A percentile compares a stretch with the other conserved stretches of the same genome.
Conservation (phyloP, 2,888 invertebrate species). For the Drosophila eohydei region DNA sequence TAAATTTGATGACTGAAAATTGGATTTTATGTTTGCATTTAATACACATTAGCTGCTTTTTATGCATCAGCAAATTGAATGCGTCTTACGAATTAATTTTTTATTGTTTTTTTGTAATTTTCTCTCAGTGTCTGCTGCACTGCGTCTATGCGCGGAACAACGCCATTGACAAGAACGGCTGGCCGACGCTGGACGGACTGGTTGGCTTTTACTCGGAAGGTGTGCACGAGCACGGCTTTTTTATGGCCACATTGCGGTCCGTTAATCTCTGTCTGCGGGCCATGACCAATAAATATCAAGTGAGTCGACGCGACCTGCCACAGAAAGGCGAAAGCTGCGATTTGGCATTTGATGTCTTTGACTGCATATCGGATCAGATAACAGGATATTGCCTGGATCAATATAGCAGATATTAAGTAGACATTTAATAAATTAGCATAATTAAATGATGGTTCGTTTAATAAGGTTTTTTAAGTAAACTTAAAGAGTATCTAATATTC, state of each 20-base stretch:
- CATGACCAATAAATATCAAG: slow-evolving; percentile 80
- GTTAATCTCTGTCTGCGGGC: slow-evolving; percentile 88
- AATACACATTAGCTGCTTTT: slow-evolving; percentile 80
- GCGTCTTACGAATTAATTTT: slow-evolving; percentile 39
- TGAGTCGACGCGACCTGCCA: slow-evolving; percentile 81
- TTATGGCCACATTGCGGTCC: slow-evolving; percentile 90
- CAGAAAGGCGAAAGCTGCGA: slow-evolving; percentile 90
- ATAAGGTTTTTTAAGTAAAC: background rate
- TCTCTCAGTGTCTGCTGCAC: slow-evolving; percentile 89
- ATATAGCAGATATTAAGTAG: slow-evolving; percentile 67
- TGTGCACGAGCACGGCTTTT: slow-evolving; percentile 91
- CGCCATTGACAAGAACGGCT: slow-evolving; percentile 90
- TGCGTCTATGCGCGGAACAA: slow-evolving; percentile 92
- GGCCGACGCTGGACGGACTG: slow-evolving; percentile 90
- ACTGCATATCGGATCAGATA: slow-evolving; percentile 92
- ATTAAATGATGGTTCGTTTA: background rate
- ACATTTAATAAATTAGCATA: background rate
- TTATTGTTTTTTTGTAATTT: slow-evolving; percentile 21
- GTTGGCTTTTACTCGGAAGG: slow-evolving; percentile 91
- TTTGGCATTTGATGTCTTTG: slow-evolving; percentile 91
- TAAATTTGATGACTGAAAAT: slow-evolving; percentile 71
- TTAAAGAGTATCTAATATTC: background rate
- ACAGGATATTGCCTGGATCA: slow-evolving; percentile 89
- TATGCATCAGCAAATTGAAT: slow-evolving; percentile 82
- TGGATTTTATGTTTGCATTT: slow-evolving; percentile 72